Percentiles rank a stretch among this genome's conserved stretches.
Evolutionary conservation across 1,140 invertebrate genomes (phyloP).

Genomic region (Drosophila persimilis): DNA sequence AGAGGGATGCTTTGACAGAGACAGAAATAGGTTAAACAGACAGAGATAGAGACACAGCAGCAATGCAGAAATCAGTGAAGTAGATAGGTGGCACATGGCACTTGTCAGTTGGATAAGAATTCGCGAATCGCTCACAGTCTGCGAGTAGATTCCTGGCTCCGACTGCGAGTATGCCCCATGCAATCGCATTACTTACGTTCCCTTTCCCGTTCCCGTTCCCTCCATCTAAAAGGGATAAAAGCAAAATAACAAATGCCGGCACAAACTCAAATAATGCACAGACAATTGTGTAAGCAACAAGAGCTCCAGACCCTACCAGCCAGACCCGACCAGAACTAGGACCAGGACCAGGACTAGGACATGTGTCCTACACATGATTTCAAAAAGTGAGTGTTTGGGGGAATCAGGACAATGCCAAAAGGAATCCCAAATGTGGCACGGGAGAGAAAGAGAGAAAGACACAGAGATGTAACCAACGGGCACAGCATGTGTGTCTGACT

Average conservation of each 20-base stretch:
- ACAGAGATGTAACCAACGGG: background rate
- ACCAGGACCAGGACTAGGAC: constrained; percentile 10
- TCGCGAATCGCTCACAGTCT: constrained; percentile 29
- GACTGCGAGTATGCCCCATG: constrained; percentile 21
- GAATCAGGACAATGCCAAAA: constrained; percentile 50
- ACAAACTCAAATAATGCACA: constrained; percentile 73
- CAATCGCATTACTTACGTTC: constrained; percentile 64
- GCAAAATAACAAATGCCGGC: constrained; percentile 72
- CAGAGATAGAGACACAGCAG: background rate
- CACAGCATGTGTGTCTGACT: constrained; percentile 5
- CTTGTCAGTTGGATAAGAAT: constrained; percentile 32
- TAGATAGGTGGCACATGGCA: constrained; percentile 16
- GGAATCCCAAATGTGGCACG: constrained; percentile 72
- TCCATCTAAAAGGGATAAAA: constrained; percentile 62
- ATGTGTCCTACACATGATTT: constrained; percentile 2
- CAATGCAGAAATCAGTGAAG: background rate
- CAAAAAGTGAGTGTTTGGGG: constrained; percentile 6
- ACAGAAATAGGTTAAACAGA: no score
- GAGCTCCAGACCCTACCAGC: background rate
- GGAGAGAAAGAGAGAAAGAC: background rate
- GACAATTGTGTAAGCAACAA: constrained; percentile 64
- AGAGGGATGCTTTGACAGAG: no score
- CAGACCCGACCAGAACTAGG: constrained; percentile 15
- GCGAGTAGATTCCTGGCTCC: background rate
- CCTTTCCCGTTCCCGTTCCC: background rate